Evolutionary conservation across 2,888 invertebrate genomes (phyloP).

Genomic region (Melanotus villosus): DNA sequence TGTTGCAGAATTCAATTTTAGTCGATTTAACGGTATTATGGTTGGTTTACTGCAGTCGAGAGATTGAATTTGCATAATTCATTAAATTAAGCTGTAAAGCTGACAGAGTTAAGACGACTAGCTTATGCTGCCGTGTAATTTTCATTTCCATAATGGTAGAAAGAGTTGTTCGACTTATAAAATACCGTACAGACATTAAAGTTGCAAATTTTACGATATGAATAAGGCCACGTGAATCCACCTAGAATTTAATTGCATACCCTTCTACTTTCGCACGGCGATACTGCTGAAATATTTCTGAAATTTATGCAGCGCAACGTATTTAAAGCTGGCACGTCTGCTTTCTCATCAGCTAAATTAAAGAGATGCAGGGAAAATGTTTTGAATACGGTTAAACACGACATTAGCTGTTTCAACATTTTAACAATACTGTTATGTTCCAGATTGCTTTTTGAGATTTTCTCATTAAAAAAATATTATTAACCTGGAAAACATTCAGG

Average conservation of each 20-base stretch:
- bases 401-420: too few species aligned
- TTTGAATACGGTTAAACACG: too few species aligned
- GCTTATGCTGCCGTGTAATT: constrained; percentile 28
- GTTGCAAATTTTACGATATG: constrained; percentile 16
- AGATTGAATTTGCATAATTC: constrained; percentile 43
- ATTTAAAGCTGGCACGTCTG: too few species aligned
- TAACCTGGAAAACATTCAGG: too few species aligned
- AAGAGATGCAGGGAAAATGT: too few species aligned
- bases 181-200: not conserved
- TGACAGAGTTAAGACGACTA: constrained; percentile 39
- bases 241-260: not conserved
- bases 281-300: not conserved
- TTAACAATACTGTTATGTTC: too few species aligned
- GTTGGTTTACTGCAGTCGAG: constrained; percentile 37
- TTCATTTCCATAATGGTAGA: constrained; percentile 30
- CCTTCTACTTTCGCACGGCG: not conserved
- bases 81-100: constrained; percentile 37
- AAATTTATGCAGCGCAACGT: not conserved
- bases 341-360: too few species aligned
- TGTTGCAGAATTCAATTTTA: constrained; percentile 36
- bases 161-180: constrained; percentile 5
- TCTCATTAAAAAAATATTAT: too few species aligned
- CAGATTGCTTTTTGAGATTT: too few species aligned
- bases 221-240: not conserved
- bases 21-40: constrained; percentile 29